A percentile compares a stretch with the other conserved stretches of the same genome.
These are phyloP conservation scores for Pegoplata infirma DNA, from an alignment of 2,888 invertebrate genomes.

Conservation along the genomic window DNA sequence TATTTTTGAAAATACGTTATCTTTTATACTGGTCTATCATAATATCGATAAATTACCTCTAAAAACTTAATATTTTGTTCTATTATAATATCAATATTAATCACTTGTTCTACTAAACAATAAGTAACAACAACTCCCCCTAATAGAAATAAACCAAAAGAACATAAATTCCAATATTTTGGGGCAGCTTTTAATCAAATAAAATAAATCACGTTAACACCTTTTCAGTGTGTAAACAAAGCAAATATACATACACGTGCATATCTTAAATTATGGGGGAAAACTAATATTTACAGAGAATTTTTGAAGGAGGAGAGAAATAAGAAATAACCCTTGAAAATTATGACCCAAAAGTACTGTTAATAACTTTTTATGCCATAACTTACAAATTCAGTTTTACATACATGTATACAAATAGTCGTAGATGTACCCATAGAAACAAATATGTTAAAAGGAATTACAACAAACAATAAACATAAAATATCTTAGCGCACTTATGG, in stretches of 20 bases:
- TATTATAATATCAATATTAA: conserved; percentile 48
- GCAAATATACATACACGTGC: neutral
- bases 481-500: conserved; percentile 36
- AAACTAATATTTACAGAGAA: neutral
- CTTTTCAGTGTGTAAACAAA: conserved; percentile 47
- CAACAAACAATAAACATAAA: conserved; percentile 29
- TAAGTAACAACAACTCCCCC: too few relatives aligned
- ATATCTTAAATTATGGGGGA: conserved; percentile 9
- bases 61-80: conserved; percentile 44
- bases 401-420: neutral
- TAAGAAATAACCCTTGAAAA: conserved; percentile 50
- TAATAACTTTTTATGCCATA: conserved; percentile 58
- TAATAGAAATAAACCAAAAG: neutral
- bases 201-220: conserved; percentile 63
- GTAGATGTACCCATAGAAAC: neutral
- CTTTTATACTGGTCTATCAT: too few relatives aligned
- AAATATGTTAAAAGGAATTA: neutral
- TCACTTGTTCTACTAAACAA: conserved; percentile 32
- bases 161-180: conserved; percentile 58
- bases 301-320: neutral
- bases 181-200: conserved; percentile 59
- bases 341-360: conserved; percentile 54
- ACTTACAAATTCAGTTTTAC: conserved; percentile 27
- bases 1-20: too few relatives aligned
- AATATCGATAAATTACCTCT: too few relatives aligned